phyloP scores from a whole-genome alignment of 2,113 vertebrate genomes.

The Eupsittula cactorum region DNA sequence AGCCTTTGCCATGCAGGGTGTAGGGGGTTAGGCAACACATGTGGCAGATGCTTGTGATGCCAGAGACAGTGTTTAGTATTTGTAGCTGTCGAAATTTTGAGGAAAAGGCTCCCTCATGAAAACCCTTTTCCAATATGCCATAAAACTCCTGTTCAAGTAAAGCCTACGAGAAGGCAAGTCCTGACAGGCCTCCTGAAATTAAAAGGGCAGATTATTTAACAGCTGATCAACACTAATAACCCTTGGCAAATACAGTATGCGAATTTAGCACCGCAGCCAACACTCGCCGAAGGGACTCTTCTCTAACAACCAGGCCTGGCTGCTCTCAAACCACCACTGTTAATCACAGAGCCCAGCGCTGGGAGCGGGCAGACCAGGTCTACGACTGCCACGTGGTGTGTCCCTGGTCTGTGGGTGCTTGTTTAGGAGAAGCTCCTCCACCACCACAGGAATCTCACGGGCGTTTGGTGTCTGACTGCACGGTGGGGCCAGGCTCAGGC shows the following conservation, averaged over 20 bases:
- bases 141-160: slow-evolving; percentile 20
- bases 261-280: slow-evolving; percentile 26
- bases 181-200: slow-evolving; percentile 62
- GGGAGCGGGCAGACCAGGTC: background rate
- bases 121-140: slow-evolving; percentile 3
- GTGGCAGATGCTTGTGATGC: background rate
- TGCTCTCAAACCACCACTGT: background rate
- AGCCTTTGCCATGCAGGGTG: background rate
- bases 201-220: slow-evolving; percentile 71
- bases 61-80: slow-evolving; percentile 33
- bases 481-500: background rate
- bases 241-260: slow-evolving; percentile 59
- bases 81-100: slow-evolving; percentile 45
- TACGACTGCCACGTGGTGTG: background rate
- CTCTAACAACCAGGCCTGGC: background rate
- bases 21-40: slow-evolving; percentile 6
- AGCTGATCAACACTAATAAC: slow-evolving; percentile 71
- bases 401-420: background rate
- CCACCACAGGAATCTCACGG: background rate
- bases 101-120: slow-evolving; percentile 36
- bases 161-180: background rate
- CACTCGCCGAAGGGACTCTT: background rate
- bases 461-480: background rate
- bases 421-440: background rate
- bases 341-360: background rate